Percentiles rank a stretch among this genome's conserved stretches.
Evolutionary conservation across 2,797 vertebrate species (phyloP).

Genomic region (Schizothorax lantsangensis): DNA sequence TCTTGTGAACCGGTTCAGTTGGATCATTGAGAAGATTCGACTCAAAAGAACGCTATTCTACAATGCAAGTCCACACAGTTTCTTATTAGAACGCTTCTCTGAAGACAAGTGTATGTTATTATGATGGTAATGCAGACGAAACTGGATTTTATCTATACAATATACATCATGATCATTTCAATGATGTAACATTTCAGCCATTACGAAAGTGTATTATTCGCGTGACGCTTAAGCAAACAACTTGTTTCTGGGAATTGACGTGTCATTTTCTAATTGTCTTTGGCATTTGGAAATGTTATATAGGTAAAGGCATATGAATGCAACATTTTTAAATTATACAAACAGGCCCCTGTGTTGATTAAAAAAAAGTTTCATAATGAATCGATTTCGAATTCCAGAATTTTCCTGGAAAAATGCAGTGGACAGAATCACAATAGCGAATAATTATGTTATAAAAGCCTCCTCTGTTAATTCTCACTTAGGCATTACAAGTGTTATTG

Average conservation of each 20-base stretch:
- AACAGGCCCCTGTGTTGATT: background rate
- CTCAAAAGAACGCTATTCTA: slow-evolving; percentile 1
- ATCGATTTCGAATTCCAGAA: slow-evolving; percentile 37
- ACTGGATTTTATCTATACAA: background rate
- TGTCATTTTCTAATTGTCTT: slow-evolving; percentile 46
- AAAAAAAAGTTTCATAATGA: slow-evolving; percentile 24
- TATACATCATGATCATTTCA: background rate
- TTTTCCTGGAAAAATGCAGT: slow-evolving; percentile 23
- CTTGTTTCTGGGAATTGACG: slow-evolving; percentile 48
- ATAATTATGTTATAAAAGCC: background rate
- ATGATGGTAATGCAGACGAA: background rate
- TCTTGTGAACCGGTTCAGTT: background rate
- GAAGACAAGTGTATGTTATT: background rate
- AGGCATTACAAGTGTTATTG: background rate
- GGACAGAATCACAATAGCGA: background rate
- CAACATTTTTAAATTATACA: background rate
- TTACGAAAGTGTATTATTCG: slow-evolving; percentile 9
- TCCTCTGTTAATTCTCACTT: background rate
- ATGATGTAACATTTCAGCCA: background rate
- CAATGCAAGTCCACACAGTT: background rate
- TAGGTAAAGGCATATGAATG: background rate
- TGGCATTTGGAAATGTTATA: background rate
- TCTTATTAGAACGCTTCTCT: background rate
- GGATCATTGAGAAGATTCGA: background rate
- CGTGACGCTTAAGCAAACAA: slow-evolving; percentile 34